Evolutionary conservation across 2,888 invertebrate genomes (phyloP).

Genomic region (Xestia xanthographa): DNA sequence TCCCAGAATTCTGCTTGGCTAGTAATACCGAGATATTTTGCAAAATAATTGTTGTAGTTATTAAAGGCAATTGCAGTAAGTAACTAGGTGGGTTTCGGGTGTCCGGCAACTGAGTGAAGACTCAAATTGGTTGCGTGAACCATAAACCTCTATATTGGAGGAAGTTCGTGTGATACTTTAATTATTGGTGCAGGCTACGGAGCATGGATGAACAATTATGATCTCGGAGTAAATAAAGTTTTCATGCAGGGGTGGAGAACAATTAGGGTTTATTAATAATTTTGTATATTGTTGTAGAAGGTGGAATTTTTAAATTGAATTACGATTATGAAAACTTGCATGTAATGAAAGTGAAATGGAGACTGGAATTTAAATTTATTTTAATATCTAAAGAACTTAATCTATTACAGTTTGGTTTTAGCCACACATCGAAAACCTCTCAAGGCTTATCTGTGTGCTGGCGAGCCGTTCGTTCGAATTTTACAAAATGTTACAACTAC

Average conservation of each 20-base stretch:
- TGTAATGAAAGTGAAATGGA: too few relatives aligned
- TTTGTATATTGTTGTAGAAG: not conserved
- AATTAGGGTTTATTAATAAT: not conserved
- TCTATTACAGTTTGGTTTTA: too few relatives aligned
- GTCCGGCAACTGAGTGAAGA: not conserved
- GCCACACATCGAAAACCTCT: too few relatives aligned
- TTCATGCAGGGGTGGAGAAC: not conserved
- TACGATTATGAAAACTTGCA: too few relatives aligned
- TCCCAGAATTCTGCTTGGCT: slow-evolving; percentile 2
- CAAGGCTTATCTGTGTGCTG: too few relatives aligned
- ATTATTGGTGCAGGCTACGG: not conserved
- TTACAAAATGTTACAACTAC: too few relatives aligned
- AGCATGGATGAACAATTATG: slow-evolving; percentile 1
- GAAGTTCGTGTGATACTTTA: slow-evolving; percentile 22
- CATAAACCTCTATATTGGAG: not conserved
- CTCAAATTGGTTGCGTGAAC: slow-evolving; percentile 9
- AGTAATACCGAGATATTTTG: slow-evolving; percentile 25
- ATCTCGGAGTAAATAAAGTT: not conserved
- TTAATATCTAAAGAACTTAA: too few relatives aligned
- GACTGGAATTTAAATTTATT: too few relatives aligned
- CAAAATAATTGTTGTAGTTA: slow-evolving; percentile 19
- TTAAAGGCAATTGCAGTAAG: slow-evolving; percentile 22
- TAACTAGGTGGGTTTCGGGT: slow-evolving; percentile 8
- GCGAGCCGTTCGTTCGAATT: too few relatives aligned
- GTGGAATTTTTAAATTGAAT: too few relatives aligned